Evolutionary conservation across 2,797 vertebrate species (phyloP).

Genomic region (Monodelphis domestica): DNA sequence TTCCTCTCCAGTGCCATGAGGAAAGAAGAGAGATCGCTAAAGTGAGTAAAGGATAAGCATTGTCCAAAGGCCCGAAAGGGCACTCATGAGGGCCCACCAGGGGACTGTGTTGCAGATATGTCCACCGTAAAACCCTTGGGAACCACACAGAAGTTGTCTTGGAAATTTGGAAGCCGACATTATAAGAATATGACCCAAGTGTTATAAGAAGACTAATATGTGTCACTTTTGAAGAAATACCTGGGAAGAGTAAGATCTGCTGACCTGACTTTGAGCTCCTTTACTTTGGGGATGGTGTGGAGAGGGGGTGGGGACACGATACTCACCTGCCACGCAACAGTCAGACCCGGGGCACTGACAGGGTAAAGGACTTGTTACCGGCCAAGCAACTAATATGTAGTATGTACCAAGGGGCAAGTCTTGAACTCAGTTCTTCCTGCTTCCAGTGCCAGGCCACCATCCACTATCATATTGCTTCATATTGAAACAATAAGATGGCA

Average conservation of each 20-base stretch:
- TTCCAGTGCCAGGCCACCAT: background rate
- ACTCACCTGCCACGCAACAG: background rate
- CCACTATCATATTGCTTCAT: background rate
- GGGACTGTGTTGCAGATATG: slow-evolving; percentile 25
- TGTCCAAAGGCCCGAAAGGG: slow-evolving; percentile 43
- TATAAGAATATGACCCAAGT: slow-evolving; percentile 42
- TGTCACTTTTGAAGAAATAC: background rate
- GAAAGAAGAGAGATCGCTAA: slow-evolving; percentile 2
- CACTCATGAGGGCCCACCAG: slow-evolving; percentile 52
- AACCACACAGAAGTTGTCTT: slow-evolving; percentile 50
- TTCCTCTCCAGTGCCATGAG: background rate
- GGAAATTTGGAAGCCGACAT: slow-evolving; percentile 31
- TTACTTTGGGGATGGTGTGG: background rate
- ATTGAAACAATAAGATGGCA: background rate
- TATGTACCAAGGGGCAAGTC: background rate
- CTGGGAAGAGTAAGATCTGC: background rate
- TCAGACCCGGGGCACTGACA: background rate
- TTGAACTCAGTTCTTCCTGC: background rate
- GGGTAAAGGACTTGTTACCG: background rate
- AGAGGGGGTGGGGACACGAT: background rate
- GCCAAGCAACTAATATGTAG: background rate
- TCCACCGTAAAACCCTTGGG: slow-evolving; percentile 31
- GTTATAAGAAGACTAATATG: slow-evolving; percentile 35
- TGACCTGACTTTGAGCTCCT: slow-evolving; percentile 28
- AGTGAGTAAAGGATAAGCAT: slow-evolving; percentile 33